Conservation (phyloP, 2,888 invertebrate genomes). For the Archaeoteleia sp. region DNA sequence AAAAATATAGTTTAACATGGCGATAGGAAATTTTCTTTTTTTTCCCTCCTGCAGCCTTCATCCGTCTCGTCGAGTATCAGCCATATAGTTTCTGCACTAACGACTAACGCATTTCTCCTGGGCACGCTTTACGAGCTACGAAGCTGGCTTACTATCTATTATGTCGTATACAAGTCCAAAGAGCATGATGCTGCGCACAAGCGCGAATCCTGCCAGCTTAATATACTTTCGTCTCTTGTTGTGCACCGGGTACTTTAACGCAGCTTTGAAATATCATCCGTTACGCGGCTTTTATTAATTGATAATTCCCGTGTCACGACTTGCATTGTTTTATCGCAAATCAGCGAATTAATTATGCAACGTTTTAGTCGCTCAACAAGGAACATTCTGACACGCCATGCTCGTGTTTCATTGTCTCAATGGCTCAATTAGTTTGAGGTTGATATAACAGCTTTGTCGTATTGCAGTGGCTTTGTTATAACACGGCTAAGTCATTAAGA, state of each 20-base stretch:
- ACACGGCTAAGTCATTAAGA: no score
- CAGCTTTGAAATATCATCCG: not conserved
- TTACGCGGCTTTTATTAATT: not conserved
- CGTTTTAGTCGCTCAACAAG: no score
- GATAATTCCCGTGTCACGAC: not conserved
- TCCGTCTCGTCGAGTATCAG: slow-evolving; percentile 2
- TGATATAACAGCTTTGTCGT: no score
- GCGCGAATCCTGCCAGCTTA: not conserved
- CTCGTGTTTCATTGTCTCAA: no score
- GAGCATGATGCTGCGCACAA: slow-evolving; percentile 5
- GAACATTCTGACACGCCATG: no score
- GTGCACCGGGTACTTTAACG: not conserved
- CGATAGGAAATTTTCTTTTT: no score
- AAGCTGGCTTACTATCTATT: slow-evolving; percentile 13
- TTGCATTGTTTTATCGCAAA: no score
- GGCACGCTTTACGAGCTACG: slow-evolving; percentile 15
- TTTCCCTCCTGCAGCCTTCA: not conserved
- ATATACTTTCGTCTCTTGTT: slow-evolving; percentile 3
- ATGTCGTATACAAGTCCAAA: slow-evolving; percentile 8
- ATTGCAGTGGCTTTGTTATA: no score
- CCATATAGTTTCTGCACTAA: slow-evolving; percentile 7
- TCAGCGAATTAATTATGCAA: no score
- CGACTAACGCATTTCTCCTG: slow-evolving; percentile 12
- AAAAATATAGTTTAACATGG: no score
- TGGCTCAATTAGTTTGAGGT: no score